Base-by-base conservation (phyloP, 2,797 vertebrate genomes). In the Cryptoprocta ferox region DNA sequence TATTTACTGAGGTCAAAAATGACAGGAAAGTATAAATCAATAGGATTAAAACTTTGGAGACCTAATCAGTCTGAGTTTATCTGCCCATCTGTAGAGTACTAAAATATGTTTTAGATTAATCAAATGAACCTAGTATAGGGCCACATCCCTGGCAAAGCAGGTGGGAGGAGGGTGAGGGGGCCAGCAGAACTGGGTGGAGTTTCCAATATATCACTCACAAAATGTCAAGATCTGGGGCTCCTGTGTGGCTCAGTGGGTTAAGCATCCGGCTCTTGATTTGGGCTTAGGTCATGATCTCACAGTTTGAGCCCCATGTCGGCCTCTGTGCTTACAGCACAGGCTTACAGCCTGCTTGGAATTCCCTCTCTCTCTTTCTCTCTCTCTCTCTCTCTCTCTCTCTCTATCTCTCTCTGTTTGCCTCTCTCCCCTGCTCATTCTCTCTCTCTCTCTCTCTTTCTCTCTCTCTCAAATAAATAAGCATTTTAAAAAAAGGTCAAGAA, bases 151-250 rank as follows among this genome's bases (percentile, higher is more conserved):
- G 56, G 5, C 5, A 53, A 14, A 75, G 71, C 12, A 45, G 2
- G 26, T 1, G 3, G 45, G 10, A 94, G 12, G 0, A 42, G 3
- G 7, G 8, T 9, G 13, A 2, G 3, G 70, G 30, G 39, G 4
- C 18, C 28, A 53, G 7, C 35, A 56, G 15, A 5, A 42, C 71
- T 42, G 32, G 10, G 15, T 2, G 9, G 13, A 48, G 19, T 35
- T 94, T 93, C 16, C 37, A 28, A 84, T 26, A 68, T 30, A 80
- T 50, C 13, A 45, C 39, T 63, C 18, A 32, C 14, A 76, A 32
- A 66, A 16, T n/a, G 7, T 8, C 28, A 59, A 59, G 21, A 59
- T 59, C 56, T 59, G 8, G 56, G 56, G 21, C 21, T 21, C 56
- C 56, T 59, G 56, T 7, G 56, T 59, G 21, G 21, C 21, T 59